A percentile compares a stretch with the other conserved stretches of the same genome.
Conservation (phyloP, 1,140 invertebrate species). For the Trichonephila clavata region DNA sequence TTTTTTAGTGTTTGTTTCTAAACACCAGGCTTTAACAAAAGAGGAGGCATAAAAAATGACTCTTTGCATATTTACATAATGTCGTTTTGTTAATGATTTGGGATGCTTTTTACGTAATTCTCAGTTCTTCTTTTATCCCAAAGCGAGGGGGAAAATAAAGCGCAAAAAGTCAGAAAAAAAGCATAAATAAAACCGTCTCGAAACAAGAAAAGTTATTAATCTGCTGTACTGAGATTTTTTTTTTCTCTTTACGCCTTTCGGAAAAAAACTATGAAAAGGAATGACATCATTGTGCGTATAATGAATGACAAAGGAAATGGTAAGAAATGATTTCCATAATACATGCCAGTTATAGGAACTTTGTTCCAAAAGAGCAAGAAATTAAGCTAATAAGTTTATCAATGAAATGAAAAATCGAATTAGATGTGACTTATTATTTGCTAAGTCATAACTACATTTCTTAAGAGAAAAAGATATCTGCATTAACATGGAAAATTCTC, state of each 20-base stretch:
- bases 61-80: constrained; percentile 66
- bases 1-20: constrained; percentile 37
- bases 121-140: not conserved
- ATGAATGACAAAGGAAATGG: constrained; percentile 33
- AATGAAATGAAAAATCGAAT: constrained; percentile 53
- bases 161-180: not conserved
- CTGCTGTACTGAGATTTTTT: not conserved
- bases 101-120: constrained; percentile 43
- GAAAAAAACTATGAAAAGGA: not conserved
- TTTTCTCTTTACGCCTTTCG: not conserved
- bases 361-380: constrained; percentile 4
- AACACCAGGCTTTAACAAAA: constrained; percentile 59
- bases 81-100: constrained; percentile 64
- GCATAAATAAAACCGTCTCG: constrained; percentile 29
- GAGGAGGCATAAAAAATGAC: constrained; percentile 50
- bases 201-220: constrained; percentile 47
- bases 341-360: not conserved
- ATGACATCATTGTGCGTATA: not conserved
- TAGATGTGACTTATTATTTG: constrained; percentile 14
- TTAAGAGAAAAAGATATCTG: not conserved
- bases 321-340: constrained; percentile 50
- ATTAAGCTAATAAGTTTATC: constrained; percentile 40
- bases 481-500: constrained; percentile 11
- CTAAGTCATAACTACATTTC: constrained; percentile 2
- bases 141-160: not conserved